These are phyloP conservation scores for Athripsodes cinereus DNA, from an alignment of 2,888 invertebrate genomes.

Conservation along the genomic window DNA sequence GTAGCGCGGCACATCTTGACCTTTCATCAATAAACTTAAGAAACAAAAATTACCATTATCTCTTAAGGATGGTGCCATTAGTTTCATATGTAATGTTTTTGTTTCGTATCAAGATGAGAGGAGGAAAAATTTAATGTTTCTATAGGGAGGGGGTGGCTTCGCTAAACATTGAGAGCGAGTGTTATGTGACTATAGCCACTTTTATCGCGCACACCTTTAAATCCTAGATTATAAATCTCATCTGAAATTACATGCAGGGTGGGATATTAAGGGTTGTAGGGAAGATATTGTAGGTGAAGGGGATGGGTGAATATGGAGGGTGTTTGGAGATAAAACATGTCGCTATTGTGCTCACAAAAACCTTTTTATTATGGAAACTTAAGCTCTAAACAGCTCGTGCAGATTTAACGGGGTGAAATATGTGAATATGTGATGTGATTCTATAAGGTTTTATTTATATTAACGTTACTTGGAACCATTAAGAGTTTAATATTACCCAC, in stretches of 20 bases:
- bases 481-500: neutral
- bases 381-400: slow-evolving; percentile 25
- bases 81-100: neutral
- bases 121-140: neutral
- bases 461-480: neutral
- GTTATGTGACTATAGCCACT: slow-evolving; percentile 21
- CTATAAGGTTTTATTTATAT: slow-evolving; percentile 7
- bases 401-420: slow-evolving; percentile 28
- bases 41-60: neutral
- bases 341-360: slow-evolving; percentile 25
- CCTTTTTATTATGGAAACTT: slow-evolving; percentile 28
- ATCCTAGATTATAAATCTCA: slow-evolving; percentile 41
- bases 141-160: no score
- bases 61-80: neutral
- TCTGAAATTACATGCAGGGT: slow-evolving; percentile 43
- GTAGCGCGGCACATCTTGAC: neutral
- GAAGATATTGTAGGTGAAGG: slow-evolving; percentile 7
- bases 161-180: neutral
- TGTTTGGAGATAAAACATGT: slow-evolving; percentile 27
- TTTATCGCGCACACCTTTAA: slow-evolving; percentile 28
- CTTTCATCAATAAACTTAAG: neutral
- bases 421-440: slow-evolving; percentile 24
- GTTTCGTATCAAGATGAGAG: slow-evolving; percentile 2
- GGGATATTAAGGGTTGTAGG: slow-evolving; percentile 30
- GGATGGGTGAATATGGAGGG: slow-evolving; percentile 25